Percentiles rank a stretch among this genome's conserved stretches.
phyloP scores from a whole-genome alignment of 2,888 invertebrate genomes.

The Acleris emargana region DNA sequence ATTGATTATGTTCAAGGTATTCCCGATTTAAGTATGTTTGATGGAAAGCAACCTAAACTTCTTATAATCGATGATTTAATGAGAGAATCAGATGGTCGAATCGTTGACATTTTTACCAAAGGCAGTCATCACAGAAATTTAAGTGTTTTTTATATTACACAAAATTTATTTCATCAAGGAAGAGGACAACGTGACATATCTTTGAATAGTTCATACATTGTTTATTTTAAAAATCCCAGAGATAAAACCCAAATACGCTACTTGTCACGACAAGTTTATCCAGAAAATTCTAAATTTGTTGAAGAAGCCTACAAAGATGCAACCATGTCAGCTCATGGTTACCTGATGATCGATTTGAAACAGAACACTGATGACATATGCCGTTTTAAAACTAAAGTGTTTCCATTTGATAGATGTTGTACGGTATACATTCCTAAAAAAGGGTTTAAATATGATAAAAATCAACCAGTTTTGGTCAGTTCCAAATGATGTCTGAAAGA shows the following conservation, averaged over 20 bases:
- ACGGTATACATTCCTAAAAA: constrained; percentile 37
- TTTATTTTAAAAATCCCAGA: constrained; percentile 46
- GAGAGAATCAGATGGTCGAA: constrained; percentile 47
- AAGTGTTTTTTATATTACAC: constrained; percentile 47
- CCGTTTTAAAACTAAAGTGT: constrained; percentile 42
- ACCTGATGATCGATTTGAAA: constrained; percentile 46
- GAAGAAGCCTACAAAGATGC: constrained; percentile 47
- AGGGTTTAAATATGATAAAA: constrained; percentile 42
- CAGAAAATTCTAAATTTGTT: constrained; percentile 44
- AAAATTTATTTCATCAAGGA: constrained; percentile 46
- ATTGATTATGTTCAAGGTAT: constrained; percentile 45
- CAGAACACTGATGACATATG: constrained; percentile 40
- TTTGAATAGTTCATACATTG: constrained; percentile 42
- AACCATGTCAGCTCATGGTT: constrained; percentile 44
- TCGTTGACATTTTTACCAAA: constrained; percentile 47
- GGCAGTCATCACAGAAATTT: constrained; percentile 46
- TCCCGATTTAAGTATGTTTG: constrained; percentile 46
- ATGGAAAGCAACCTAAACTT: constrained; percentile 41
- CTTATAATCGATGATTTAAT: constrained; percentile 49
- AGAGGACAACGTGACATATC: constrained; percentile 44
- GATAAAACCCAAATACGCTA: constrained; percentile 45
- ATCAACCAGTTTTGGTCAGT: constrained; percentile 39
- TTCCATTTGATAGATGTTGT: constrained; percentile 34
- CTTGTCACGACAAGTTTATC: constrained; percentile 43
- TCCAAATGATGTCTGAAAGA: constrained; percentile 39